These are phyloP conservation scores for Ceratotherium simum DNA, from an alignment of 2,113 vertebrate genomes.

Conservation along the genomic window DNA sequence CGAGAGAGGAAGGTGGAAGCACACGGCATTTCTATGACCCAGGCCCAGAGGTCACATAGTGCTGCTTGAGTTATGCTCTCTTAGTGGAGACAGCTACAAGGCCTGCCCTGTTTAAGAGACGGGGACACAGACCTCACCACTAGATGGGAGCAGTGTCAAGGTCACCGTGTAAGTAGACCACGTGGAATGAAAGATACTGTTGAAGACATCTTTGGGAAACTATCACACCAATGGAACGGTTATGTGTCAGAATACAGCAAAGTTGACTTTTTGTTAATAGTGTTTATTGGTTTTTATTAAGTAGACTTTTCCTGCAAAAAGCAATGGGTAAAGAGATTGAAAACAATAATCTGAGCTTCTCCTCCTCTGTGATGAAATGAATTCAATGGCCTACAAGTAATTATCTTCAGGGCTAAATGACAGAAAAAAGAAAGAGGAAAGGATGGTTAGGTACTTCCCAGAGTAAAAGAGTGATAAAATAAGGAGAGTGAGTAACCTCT, in stretches of 20 bases:
- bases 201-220: background rate
- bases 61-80: background rate
- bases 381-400: background rate
- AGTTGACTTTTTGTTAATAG: conserved; percentile 7
- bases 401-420: background rate
- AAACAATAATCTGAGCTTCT: background rate
- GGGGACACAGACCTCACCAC: background rate
- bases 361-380: background rate
- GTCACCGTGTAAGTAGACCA: background rate
- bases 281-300: background rate
- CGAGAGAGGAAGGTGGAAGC: background rate
- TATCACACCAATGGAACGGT: background rate
- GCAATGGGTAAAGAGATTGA: background rate
- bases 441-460: background rate
- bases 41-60: background rate
- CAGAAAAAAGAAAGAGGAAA: background rate
- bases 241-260: background rate
- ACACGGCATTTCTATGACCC: background rate
- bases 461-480: conserved; percentile 36
- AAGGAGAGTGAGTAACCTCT: background rate
- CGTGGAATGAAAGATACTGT: background rate
- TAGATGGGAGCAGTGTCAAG: background rate
- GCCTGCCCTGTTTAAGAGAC: background rate
- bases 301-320: conserved; percentile 13
- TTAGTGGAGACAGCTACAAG: background rate